Evolutionary conservation across 1,140 invertebrate genomes (phyloP).

Genomic region (Psilanteris sp.): DNA sequence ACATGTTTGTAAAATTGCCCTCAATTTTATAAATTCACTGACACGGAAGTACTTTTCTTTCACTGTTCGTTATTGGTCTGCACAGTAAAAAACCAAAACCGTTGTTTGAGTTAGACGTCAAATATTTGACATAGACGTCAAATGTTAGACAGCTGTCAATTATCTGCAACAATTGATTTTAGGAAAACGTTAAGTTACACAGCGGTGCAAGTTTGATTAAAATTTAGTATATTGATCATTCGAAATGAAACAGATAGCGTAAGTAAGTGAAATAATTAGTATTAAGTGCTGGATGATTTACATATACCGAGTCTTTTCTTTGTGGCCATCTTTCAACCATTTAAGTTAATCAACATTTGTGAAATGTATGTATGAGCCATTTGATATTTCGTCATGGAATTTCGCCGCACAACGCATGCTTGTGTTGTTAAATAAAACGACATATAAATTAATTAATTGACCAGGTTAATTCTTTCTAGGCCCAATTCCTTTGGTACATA

Average conservation of each 20-base stretch:
- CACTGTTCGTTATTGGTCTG: constrained; percentile 33
- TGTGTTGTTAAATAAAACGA: too few species aligned
- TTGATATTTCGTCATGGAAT: too few species aligned
- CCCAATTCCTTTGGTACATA: too few species aligned
- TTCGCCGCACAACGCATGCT: too few species aligned
- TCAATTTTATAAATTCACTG: constrained; percentile 49
- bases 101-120: constrained; percentile 38
- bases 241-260: neutral
- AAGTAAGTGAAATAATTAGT: too few species aligned
- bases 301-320: too few species aligned
- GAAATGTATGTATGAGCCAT: too few species aligned
- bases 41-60: constrained; percentile 53
- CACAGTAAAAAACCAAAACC: constrained; percentile 30
- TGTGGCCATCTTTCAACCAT: too few species aligned
- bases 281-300: too few species aligned
- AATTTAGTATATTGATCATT: constrained; percentile 17
- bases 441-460: too few species aligned
- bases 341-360: too few species aligned
- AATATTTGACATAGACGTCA: constrained; percentile 45
- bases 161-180: constrained; percentile 41
- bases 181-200: constrained; percentile 38
- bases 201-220: constrained; percentile 30
- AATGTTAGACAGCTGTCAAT: constrained; percentile 55
- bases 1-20: constrained; percentile 45
- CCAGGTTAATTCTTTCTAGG: too few species aligned